Percentiles rank a stretch among this genome's conserved stretches.
Conservation (phyloP, 2,888 invertebrate genomes). For the Smittia sp. region DNA sequence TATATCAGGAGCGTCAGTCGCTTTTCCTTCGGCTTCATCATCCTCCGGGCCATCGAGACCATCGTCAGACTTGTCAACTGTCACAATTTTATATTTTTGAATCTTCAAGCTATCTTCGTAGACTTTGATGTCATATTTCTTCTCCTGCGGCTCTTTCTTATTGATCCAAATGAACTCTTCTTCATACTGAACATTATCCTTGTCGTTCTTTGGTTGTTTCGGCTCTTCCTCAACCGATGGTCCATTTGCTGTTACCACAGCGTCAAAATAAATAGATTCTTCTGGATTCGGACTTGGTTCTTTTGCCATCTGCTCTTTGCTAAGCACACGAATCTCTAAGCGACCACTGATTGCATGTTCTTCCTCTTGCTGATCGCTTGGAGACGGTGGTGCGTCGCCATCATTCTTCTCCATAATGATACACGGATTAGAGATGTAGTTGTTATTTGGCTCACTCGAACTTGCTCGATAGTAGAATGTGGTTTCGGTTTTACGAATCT, state of each 20-base stretch:
- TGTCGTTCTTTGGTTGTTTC: constrained; percentile 39
- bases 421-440: constrained; percentile 42
- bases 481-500: constrained; percentile 35
- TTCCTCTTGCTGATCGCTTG: constrained; percentile 49
- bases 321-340: constrained; percentile 76
- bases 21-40: constrained; percentile 39
- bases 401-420: constrained; percentile 22
- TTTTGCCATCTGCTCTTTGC: constrained; percentile 46
- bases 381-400: background rate
- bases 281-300: constrained; percentile 63
- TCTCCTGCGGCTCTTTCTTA: constrained; percentile 37
- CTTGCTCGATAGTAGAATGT: constrained; percentile 40
- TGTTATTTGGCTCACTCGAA: constrained; percentile 40
- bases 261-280: constrained; percentile 79
- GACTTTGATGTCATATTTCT: constrained; percentile 39
- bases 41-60: constrained; percentile 29
- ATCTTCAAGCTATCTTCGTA: constrained; percentile 40
- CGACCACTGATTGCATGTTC: constrained; percentile 70
- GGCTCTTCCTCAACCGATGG: constrained; percentile 44
- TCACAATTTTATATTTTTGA: constrained; percentile 37
- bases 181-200: constrained; percentile 42
- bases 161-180: constrained; percentile 42
- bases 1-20: constrained; percentile 33
- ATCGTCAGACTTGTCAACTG: constrained; percentile 38
- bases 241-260: constrained; percentile 62